These are phyloP conservation scores for Anarhynchus alexandrinus DNA, from an alignment of 2,113 vertebrate genomes.

Conservation along the genomic window DNA sequence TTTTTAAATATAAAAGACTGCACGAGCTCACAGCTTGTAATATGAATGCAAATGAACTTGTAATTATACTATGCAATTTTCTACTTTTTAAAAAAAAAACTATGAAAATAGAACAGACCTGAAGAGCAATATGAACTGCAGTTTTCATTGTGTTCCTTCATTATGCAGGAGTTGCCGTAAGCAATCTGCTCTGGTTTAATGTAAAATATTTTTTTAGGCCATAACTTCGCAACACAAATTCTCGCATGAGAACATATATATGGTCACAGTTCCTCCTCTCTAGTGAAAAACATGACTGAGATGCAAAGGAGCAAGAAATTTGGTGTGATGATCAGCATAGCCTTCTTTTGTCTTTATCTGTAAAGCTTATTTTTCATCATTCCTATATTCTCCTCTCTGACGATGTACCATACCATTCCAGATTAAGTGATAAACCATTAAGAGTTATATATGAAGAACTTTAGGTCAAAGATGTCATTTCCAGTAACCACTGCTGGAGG, in stretches of 20 bases:
- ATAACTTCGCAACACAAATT: slow-evolving; percentile 49
- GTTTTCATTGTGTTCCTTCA: slow-evolving; percentile 76
- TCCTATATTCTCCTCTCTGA: background rate
- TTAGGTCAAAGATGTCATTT: slow-evolving; percentile 33
- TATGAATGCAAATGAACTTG: slow-evolving; percentile 83
- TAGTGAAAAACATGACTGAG: background rate
- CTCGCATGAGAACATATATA: slow-evolving; percentile 10
- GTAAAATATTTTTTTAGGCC: slow-evolving; percentile 63
- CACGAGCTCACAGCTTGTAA: slow-evolving; percentile 76
- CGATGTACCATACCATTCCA: background rate
- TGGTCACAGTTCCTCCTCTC: background rate
- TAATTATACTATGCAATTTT: slow-evolving; percentile 82
- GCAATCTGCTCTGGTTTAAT: slow-evolving; percentile 72
- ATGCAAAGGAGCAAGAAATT: slow-evolving; percentile 6
- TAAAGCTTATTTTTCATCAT: background rate
- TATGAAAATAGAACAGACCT: slow-evolving; percentile 77
- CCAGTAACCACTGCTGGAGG: slow-evolving; percentile 6
- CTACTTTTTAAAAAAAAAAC: slow-evolving; percentile 65
- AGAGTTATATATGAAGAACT: background rate
- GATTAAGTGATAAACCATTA: background rate
- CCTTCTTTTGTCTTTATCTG: background rate
- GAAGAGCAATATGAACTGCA: slow-evolving; percentile 74
- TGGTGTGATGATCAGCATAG: background rate
- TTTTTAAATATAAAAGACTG: slow-evolving; percentile 74
- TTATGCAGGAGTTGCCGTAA: slow-evolving; percentile 76